A percentile compares a stretch with the other conserved stretches of the same genome.
phyloP scores from a whole-genome alignment of 2,113 vertebrate genomes.

The Rhynchomys soricoides region DNA sequence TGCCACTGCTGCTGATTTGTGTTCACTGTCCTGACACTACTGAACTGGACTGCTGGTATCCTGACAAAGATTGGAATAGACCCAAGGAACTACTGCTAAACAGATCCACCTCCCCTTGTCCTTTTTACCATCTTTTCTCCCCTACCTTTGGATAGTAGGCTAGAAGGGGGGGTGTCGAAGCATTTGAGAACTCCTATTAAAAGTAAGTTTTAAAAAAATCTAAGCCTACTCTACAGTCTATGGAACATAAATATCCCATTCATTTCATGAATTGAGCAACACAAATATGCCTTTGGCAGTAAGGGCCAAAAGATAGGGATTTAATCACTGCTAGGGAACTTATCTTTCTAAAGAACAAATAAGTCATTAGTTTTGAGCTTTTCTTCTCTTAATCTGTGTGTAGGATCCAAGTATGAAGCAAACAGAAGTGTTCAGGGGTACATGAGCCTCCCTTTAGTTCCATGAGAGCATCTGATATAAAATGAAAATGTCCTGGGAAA shows the following conservation, averaged over 20 bases:
- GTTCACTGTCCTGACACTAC: no score
- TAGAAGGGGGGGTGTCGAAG: no score
- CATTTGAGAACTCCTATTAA: no score
- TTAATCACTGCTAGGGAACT: constrained; percentile 55
- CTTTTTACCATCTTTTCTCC: no score
- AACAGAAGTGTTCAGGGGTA: constrained; percentile 10
- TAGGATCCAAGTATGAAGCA: constrained; percentile 37
- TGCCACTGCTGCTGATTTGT: no score
- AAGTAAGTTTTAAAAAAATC: no score
- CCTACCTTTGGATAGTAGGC: no score
- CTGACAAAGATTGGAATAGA: no score
- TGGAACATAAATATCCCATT: constrained; percentile 60
- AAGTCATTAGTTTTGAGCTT: constrained; percentile 72
- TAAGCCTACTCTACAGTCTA: neutral
- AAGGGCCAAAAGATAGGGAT: constrained; percentile 68
- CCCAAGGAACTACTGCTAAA: no score
- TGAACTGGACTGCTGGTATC: no score
- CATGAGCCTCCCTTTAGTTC: constrained; percentile 43
- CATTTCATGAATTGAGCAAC: constrained; percentile 54
- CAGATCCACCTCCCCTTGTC: no score
- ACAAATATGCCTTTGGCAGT: constrained; percentile 75
- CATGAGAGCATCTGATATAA: constrained; percentile 37
- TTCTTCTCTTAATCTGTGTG: constrained; percentile 43
- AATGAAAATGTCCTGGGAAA: constrained; percentile 39
- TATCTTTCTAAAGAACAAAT: constrained; percentile 58